A percentile compares a stretch with the other conserved stretches of the same genome.
Evolutionary conservation across 2,113 vertebrate genomes (phyloP).

Genomic region (Puntigrus tetrazona): DNA sequence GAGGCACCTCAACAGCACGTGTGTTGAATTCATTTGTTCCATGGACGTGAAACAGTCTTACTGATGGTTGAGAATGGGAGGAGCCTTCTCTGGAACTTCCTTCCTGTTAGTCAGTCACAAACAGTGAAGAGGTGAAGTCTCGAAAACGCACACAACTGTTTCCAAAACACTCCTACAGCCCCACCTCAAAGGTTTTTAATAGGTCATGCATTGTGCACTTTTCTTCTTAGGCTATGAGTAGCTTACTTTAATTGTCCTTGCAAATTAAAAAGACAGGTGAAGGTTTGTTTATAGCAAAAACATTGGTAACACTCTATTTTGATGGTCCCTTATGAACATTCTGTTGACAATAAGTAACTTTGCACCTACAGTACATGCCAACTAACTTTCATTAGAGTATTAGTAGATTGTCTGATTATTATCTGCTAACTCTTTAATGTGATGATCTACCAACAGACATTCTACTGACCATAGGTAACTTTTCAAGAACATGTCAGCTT

Average conservation of each 20-base stretch:
- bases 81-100: conserved; percentile 70
- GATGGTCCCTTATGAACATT: too few relatives aligned
- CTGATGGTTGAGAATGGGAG: conserved; percentile 58
- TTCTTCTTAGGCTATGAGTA: background rate
- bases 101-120: conserved; percentile 67
- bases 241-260: background rate
- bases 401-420: too few relatives aligned
- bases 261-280: background rate
- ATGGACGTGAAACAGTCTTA: conserved; percentile 80
- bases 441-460: too few relatives aligned
- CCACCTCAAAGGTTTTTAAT: background rate
- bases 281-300: background rate
- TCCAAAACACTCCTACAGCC: background rate
- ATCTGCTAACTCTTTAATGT: too few relatives aligned
- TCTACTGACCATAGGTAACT: too few relatives aligned
- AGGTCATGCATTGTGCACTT: background rate
- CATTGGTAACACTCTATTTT: too few relatives aligned
- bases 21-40: conserved; percentile 82
- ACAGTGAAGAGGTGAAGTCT: background rate
- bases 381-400: too few relatives aligned
- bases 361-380: too few relatives aligned
- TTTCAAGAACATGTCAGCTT: too few relatives aligned
- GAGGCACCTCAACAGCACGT: conserved; percentile 80
- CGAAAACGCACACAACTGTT: background rate
- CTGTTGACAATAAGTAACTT: too few relatives aligned